A percentile compares a stretch with the other conserved stretches of the same genome.
These are phyloP conservation scores for Pimpla rufipes DNA, from an alignment of 2,888 invertebrate species.

Conservation along the genomic window DNA sequence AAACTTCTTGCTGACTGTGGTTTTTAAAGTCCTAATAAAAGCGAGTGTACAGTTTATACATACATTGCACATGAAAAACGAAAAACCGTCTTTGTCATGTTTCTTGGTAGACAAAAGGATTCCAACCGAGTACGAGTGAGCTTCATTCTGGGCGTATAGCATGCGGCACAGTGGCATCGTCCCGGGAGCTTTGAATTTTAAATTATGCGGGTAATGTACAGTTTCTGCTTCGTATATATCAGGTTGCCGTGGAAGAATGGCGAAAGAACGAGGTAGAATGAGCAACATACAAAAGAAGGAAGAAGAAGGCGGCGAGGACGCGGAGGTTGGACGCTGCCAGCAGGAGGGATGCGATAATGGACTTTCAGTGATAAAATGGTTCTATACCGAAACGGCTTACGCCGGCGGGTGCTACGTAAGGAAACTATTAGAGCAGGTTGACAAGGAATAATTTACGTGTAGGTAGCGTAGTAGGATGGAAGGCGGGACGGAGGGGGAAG, in stretches of 20 bases:
- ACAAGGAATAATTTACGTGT: constrained; percentile 70
- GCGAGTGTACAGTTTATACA: too few relatives aligned
- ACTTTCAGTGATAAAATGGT: constrained; percentile 82
- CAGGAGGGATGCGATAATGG: constrained; percentile 79
- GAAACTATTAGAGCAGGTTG: constrained; percentile 71
- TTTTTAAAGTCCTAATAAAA: too few relatives aligned
- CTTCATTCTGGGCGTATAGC: neutral
- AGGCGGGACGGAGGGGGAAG: constrained; percentile 8
- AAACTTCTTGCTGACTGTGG: too few relatives aligned
- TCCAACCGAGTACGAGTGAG: neutral
- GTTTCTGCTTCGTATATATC: constrained; percentile 74
- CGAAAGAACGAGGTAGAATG: constrained; percentile 38
- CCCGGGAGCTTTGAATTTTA: constrained; percentile 76
- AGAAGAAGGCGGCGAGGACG: constrained; percentile 16
- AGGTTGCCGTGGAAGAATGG: constrained; percentile 50
- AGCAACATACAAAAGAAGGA: constrained; percentile 13
- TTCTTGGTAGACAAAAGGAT: constrained; percentile 6
- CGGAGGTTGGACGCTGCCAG: constrained; percentile 18
- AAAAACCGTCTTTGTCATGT: neutral
- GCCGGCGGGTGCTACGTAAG: constrained; percentile 71
- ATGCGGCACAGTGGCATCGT: neutral
- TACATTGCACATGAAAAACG: neutral
- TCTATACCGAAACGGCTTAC: constrained; percentile 78
- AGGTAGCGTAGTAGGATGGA: constrained; percentile 20
- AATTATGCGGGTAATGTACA: constrained; percentile 80